These are phyloP conservation scores for Spinibarbus caldwelli DNA, from an alignment of 2,797 vertebrate genomes.

Conservation along the genomic window DNA sequence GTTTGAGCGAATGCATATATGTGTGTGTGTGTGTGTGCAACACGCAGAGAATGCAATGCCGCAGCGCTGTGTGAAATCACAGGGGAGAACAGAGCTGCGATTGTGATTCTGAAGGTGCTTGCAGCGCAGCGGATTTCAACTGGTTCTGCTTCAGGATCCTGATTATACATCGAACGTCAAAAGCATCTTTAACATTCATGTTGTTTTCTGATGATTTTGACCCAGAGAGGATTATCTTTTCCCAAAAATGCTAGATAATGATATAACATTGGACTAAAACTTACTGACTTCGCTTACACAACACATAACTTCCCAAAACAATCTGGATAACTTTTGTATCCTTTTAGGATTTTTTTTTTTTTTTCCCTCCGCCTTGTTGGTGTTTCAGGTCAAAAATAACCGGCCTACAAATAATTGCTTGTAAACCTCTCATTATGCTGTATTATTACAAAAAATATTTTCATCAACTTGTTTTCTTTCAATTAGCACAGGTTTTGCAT, in stretches of 20 bases:
- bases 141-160: background rate
- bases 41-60: constrained; percentile 10
- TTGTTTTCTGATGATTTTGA: background rate
- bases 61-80: background rate
- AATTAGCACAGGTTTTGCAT: background rate
- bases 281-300: background rate
- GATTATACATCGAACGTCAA: background rate
- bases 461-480: background rate
- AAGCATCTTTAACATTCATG: background rate
- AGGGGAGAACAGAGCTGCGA: constrained; percentile 8
- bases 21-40: constrained; percentile 4
- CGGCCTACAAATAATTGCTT: background rate
- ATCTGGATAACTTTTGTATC: background rate
- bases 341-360: no score
- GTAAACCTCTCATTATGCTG: background rate
- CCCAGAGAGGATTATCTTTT: background rate
- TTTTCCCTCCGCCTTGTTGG: no score
- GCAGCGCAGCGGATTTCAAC: background rate
- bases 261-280: background rate
- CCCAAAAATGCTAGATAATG: no score
- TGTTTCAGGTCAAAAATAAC: no score
- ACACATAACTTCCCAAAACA: background rate
- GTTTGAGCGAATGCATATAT: background rate
- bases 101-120: constrained; percentile 2
- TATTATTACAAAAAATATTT: no score